A percentile compares a stretch with the other conserved stretches of the same genome.
Conservation (phyloP, 2,113 vertebrate species). For the Brachypteracias leptosomus region DNA sequence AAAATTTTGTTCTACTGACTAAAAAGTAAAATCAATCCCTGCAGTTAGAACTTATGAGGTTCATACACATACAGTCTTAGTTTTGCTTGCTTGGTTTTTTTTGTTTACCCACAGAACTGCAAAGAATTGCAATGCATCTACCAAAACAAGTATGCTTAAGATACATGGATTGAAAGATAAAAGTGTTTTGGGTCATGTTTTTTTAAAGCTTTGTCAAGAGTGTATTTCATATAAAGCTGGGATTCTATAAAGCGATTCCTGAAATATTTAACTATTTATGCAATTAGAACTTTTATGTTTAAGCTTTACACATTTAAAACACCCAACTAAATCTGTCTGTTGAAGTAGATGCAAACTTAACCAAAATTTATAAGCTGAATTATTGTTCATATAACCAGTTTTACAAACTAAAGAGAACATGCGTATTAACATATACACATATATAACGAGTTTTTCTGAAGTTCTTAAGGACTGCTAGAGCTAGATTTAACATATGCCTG, state of each 20-base stretch:
- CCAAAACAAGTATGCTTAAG: background rate
- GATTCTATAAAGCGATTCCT: background rate
- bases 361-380: background rate
- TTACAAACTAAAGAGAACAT: background rate
- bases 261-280: background rate
- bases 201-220: background rate
- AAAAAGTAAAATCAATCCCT: background rate
- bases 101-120: background rate
- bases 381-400: background rate
- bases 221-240: background rate
- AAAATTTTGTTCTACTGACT: background rate
- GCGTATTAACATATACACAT: fast-evolving
- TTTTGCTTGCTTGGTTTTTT: background rate
- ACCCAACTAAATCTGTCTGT: background rate
- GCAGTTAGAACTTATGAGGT: background rate
- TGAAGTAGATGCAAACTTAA: background rate
- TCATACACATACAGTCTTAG: background rate
- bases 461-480: background rate
- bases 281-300: background rate
- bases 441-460: background rate
- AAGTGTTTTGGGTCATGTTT: background rate
- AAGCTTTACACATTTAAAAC: background rate
- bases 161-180: background rate
- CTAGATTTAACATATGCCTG: background rate
- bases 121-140: background rate